phyloP scores from a whole-genome alignment of 2,113 vertebrate species.

The Dasypus novemcinctus region DNA sequence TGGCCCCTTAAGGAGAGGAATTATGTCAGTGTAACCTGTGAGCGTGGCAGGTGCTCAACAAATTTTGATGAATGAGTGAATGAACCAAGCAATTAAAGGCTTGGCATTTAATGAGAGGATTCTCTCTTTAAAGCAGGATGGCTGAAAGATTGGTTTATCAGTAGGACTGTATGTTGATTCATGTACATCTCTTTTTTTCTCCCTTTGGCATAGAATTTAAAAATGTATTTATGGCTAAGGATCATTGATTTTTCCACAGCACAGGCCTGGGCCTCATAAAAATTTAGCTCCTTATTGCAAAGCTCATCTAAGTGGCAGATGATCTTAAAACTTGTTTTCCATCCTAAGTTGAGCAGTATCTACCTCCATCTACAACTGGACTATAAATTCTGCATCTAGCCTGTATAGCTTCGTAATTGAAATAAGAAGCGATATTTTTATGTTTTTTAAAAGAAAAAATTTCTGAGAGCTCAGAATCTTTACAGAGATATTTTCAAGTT shows the following conservation, averaged over 20 bases:
- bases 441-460: neutral
- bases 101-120: fast-evolving
- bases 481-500: neutral
- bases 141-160: neutral
- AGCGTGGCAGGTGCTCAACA: fast-evolving
- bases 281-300: neutral
- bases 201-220: neutral
- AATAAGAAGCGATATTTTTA: neutral
- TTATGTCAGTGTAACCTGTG: neutral
- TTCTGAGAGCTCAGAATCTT: neutral
- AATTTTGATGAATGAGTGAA: no score
- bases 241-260: neutral
- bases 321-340: no score
- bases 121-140: neutral
- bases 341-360: neutral
- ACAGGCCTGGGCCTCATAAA: neutral
- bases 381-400: neutral
- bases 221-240: neutral
- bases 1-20: neutral
- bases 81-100: no score
- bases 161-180: neutral
- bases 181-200: neutral
- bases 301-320: fast-evolving
- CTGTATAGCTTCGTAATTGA: no score
- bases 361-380: neutral